phyloP scores from a whole-genome alignment of 2,797 vertebrate genomes.

The Sebastes nivosus region DNA sequence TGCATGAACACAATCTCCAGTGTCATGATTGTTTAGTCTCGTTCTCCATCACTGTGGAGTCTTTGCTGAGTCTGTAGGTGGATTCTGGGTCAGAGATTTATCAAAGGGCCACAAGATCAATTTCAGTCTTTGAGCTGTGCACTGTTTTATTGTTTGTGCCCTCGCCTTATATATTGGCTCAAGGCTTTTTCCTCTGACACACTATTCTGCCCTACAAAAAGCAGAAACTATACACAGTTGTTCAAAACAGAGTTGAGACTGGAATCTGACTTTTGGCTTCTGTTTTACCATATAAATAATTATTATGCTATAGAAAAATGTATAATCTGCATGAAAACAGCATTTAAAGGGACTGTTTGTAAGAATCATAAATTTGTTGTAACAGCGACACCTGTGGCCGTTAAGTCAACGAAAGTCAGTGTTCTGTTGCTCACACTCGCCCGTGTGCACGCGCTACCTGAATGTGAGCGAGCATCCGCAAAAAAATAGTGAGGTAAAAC shows the following conservation, averaged over 20 bases:
- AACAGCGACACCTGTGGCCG: too few relatives aligned
- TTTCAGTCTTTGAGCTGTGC: constrained; percentile 40
- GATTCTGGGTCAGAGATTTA: constrained; percentile 58
- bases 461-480: too few relatives aligned
- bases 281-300: neutral
- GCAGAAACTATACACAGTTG: neutral
- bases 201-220: neutral
- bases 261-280: neutral
- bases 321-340: neutral
- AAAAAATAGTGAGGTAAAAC: too few relatives aligned
- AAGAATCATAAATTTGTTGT: too few relatives aligned
- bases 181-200: neutral
- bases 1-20: constrained; percentile 8
- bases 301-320: neutral
- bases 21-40: constrained; percentile 36
- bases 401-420: too few relatives aligned
- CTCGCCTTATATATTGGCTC: neutral
- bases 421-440: fast-evolving
- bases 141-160: constrained; percentile 35
- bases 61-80: constrained; percentile 42
- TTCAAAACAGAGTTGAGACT: neutral
- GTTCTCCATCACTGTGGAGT: constrained; percentile 43
- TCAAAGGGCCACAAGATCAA: constrained; percentile 48
- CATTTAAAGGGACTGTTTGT: neutral
- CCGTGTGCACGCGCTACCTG: too few relatives aligned